Conservation (phyloP, 1,140 invertebrate species). For the Drosophila jambulina region DNA sequence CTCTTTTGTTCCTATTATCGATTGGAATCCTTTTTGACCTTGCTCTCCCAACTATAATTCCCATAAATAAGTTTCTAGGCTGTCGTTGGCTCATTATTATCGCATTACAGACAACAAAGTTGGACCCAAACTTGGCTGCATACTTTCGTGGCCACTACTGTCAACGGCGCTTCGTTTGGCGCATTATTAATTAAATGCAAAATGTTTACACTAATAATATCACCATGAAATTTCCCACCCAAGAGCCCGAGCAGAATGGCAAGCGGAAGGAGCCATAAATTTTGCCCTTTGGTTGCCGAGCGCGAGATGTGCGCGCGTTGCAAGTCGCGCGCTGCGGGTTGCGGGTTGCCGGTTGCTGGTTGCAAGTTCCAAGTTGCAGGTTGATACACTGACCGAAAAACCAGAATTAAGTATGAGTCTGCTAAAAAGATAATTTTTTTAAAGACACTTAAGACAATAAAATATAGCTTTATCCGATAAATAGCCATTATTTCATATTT, state of each 20-base stretch:
- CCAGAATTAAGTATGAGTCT: not conserved
- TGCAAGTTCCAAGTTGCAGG: slow-evolving; percentile 3
- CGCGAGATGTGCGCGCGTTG: slow-evolving; percentile 24
- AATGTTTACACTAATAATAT: slow-evolving; percentile 84
- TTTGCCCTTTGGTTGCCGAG: slow-evolving; percentile 37
- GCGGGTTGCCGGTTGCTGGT: slow-evolving; percentile 32
- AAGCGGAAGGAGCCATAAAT: slow-evolving; percentile 73
- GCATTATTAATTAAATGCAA: slow-evolving; percentile 83
- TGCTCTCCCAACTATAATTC: not conserved
- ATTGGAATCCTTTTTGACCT: not conserved
- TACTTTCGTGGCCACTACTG: slow-evolving; percentile 57
- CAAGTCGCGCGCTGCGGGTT: slow-evolving; percentile 49
- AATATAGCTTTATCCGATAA: not conserved
- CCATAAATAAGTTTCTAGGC: slow-evolving; percentile 9
- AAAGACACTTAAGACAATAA: not conserved
- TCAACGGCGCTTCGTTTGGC: slow-evolving; percentile 48
- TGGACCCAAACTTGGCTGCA: slow-evolving; percentile 42
- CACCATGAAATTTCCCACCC: slow-evolving; percentile 58
- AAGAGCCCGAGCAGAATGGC: slow-evolving; percentile 28
- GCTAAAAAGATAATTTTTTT: not conserved
- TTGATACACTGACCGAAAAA: not conserved
- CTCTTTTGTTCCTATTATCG: not conserved
- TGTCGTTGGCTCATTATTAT: slow-evolving; percentile 60
- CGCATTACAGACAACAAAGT: slow-evolving; percentile 60
- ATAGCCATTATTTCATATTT: not conserved